Conservation (phyloP, 2,888 invertebrate genomes). For the Caenorhabditis virilis region DNA sequence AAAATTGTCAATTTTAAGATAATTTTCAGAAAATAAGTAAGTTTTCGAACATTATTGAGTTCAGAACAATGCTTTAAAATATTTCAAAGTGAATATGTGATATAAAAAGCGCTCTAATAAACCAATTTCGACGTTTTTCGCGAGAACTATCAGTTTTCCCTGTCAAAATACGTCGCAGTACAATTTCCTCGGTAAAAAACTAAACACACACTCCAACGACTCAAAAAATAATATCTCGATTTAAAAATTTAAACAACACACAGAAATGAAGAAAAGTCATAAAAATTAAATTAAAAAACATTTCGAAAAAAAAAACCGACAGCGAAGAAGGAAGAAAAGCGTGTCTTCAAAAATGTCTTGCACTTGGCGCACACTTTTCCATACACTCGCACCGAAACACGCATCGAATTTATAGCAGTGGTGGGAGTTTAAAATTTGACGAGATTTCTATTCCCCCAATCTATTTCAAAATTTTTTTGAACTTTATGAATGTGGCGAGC, state of each 20-base stretch:
- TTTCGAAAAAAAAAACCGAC: conserved; percentile 7
- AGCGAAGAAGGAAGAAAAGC: conserved; percentile 7
- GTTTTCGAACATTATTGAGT: too few relatives aligned
- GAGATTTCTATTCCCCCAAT: too few relatives aligned
- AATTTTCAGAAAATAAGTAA: too few relatives aligned
- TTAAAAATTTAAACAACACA: neutral
- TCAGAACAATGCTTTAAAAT: too few relatives aligned
- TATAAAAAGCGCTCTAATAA: too few relatives aligned
- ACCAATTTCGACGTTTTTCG: too few relatives aligned
- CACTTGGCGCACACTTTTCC: neutral
- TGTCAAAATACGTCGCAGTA: too few relatives aligned
- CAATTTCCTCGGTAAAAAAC: neutral
- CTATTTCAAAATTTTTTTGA: too few relatives aligned
- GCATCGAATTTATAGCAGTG: neutral
- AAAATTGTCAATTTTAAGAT: too few relatives aligned
- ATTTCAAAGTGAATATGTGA: too few relatives aligned
- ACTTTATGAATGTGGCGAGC: too few relatives aligned
- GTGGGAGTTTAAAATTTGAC: conserved; percentile 3
- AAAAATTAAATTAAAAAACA: neutral
- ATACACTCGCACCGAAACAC: conserved; percentile 22
- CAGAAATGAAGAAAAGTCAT: neutral
- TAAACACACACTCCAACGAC: neutral
- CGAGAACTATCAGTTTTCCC: too few relatives aligned
- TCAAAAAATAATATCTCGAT: neutral
- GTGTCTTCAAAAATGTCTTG: neutral